phyloP scores from a whole-genome alignment of 2,888 invertebrate genomes.

The Sinopyrophorus schimmeli region DNA sequence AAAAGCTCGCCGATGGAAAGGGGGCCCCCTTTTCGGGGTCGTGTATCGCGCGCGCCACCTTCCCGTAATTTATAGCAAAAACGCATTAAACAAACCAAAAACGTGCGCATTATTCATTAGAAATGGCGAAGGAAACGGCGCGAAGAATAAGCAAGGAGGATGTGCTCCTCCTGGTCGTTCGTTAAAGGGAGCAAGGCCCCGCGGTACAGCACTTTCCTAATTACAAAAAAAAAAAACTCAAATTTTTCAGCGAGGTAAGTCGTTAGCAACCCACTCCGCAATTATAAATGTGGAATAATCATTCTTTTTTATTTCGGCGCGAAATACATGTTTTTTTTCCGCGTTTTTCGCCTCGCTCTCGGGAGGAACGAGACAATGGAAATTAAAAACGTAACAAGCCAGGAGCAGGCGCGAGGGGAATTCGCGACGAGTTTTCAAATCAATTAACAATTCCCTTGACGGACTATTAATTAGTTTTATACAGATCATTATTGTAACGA shows the following conservation, averaged over 20 bases:
- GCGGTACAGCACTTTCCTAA: slow-evolving; percentile 19
- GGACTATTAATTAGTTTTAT: slow-evolving; percentile 16
- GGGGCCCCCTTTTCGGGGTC: too few relatives aligned
- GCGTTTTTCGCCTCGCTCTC: slow-evolving; percentile 2
- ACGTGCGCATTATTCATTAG: slow-evolving; percentile 10
- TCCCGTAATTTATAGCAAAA: slow-evolving; percentile 14
- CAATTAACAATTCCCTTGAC: slow-evolving; percentile 13
- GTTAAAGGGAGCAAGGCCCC: slow-evolving; percentile 19
- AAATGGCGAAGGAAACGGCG: slow-evolving; percentile 12
- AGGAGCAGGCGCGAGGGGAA: background rate
- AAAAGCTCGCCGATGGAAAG: too few relatives aligned
- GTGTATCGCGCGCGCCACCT: slow-evolving; percentile 1
- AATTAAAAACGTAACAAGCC: slow-evolving; percentile 21
- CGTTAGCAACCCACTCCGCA: slow-evolving; percentile 7
- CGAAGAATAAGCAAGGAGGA: slow-evolving; percentile 5
- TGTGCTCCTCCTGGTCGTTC: slow-evolving; percentile 12
- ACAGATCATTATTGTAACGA: slow-evolving; percentile 14
- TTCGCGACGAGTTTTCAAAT: slow-evolving; percentile 16
- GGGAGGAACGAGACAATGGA: slow-evolving; percentile 20
- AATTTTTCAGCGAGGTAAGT: slow-evolving; percentile 12
- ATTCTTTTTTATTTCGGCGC: slow-evolving; percentile 13
- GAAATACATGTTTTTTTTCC: too few relatives aligned
- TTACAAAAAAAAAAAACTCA: slow-evolving; percentile 21
- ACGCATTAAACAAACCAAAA: slow-evolving; percentile 13
- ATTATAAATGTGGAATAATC: slow-evolving; percentile 22